Evolutionary conservation across 2,888 invertebrate species (phyloP).

Genomic region (Drosophila parthenogenetica): DNA sequence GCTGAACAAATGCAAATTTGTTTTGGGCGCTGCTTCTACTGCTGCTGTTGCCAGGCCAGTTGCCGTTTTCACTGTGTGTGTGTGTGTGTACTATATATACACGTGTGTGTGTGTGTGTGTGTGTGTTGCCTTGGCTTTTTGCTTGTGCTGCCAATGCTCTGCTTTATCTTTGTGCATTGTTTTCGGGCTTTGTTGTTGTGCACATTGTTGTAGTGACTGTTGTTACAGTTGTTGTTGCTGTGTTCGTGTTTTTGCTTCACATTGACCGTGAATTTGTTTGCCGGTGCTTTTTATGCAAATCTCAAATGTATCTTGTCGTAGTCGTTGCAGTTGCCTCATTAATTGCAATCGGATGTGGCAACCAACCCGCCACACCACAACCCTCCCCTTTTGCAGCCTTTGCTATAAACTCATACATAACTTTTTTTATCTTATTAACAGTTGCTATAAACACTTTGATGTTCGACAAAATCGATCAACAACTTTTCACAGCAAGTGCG

Average conservation of each 20-base stretch:
- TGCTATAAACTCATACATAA: neutral
- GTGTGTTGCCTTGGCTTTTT: slow-evolving; percentile 11
- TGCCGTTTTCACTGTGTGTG: slow-evolving; percentile 1
- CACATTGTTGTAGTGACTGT: slow-evolving; percentile 21
- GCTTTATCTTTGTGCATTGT: slow-evolving; percentile 38
- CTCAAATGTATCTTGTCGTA: slow-evolving; percentile 33
- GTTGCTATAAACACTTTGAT: slow-evolving; percentile 41
- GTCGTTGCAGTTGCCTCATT: slow-evolving; percentile 42
- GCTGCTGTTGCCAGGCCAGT: slow-evolving; percentile 66
- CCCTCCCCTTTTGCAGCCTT: neutral
- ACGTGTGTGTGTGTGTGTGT: slow-evolving; percentile 7
- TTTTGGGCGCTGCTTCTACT: slow-evolving; percentile 44
- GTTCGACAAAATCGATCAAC: slow-evolving; percentile 37
- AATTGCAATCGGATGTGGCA: slow-evolving; percentile 60
- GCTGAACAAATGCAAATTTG: slow-evolving; percentile 61
- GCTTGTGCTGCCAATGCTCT: slow-evolving; percentile 20
- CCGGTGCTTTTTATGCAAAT: slow-evolving; percentile 57
- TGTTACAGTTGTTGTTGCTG: slow-evolving; percentile 20
- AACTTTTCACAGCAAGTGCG: no score
- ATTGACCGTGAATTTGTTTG: slow-evolving; percentile 74
- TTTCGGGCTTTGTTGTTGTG: slow-evolving; percentile 25
- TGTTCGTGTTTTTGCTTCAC: slow-evolving; percentile 57
- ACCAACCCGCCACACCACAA: neutral
- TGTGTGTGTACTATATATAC: neutral
- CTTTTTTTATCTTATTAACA: slow-evolving; percentile 1